phyloP scores from a whole-genome alignment of 2,797 vertebrate species.

The Falco naumanni region DNA sequence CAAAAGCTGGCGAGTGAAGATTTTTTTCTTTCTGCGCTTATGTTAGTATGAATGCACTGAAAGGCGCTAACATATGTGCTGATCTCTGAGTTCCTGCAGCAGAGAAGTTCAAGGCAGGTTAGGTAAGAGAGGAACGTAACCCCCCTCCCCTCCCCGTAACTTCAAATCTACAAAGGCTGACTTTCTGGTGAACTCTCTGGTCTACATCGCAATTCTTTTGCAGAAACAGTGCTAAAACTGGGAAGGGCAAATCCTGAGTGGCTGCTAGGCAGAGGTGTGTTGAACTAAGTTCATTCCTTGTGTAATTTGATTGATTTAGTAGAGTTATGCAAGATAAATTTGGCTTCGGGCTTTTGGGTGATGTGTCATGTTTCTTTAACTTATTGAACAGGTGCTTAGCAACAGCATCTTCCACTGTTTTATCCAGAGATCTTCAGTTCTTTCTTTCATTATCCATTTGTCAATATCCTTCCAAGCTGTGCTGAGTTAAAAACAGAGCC shows the following conservation, averaged over 20 bases:
- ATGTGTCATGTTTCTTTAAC: constrained; percentile 12
- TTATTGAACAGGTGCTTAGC: constrained; percentile 48
- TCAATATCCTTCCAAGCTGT: not conserved
- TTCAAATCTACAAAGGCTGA: constrained; percentile 41
- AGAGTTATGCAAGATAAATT: not conserved
- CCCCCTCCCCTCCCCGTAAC: not conserved
- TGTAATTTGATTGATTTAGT: constrained; percentile 40
- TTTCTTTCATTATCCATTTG: not conserved
- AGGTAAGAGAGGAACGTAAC: not conserved
- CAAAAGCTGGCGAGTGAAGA: constrained; percentile 45
- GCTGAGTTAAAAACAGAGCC: not conserved
- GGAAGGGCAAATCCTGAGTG: constrained; percentile 44
- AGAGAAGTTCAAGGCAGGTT: constrained; percentile 14
- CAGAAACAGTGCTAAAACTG: constrained; percentile 32
- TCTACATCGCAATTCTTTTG: not conserved
- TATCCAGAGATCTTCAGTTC: not conserved
- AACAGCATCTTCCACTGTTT: constrained; percentile 36
- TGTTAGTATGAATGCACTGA: not conserved
- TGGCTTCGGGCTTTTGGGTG: not conserved
- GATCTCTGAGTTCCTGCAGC: constrained; percentile 31
- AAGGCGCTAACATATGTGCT: not conserved
- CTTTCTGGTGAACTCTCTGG: constrained; percentile 35
- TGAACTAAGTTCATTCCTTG: not conserved
- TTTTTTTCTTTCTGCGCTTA: constrained; percentile 32
- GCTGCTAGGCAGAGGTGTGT: constrained; percentile 37